Evolutionary conservation across 2,888 invertebrate species (phyloP), one percentile per base, ranked within the genome.

Genomic region (Folsomia manolachei): DNA sequence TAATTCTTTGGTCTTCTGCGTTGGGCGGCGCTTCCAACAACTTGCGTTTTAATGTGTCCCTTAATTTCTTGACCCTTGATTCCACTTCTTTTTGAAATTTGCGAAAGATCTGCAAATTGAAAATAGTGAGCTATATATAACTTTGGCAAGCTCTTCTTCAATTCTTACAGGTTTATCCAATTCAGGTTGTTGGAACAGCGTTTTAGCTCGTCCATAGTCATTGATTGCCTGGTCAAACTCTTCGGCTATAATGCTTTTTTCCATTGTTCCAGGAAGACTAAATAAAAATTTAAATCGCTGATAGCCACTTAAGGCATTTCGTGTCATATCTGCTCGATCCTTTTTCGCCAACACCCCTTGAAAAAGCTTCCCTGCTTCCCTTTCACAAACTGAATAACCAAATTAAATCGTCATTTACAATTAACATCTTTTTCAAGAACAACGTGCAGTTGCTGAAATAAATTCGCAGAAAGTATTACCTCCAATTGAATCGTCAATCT

Each of bases 171-270:
- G 89, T 19, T 97, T 90, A 84, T 97, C 95, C 27, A 94, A 95
- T 74, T 81, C 81, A 2, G 79, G 79, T 84, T 94, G 95, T 72
- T 94, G 93, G 86, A 97, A 98, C 26, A 98, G 86, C 82, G 97
- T 95, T 84, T 95, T 96, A 1, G 96, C 98, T 81, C 98, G 88
- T 0, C 94, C 92, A 83, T 97, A 99, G 84, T 99, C 99, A 83
- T 97, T 99, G 73, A 99, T 95, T 24, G 99, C 95, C 67, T 96
- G 89, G 83, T 98, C 97, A 83, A 95, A 99, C 83, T 99, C 97
- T 67, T 95, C 95, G 82, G 93, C 91, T 81, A 92, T 89, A 75
- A 98, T 94, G 82, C 96, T 97, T 80, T 91, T 90, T 82, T 97
- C 96, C 65, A 99, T 97, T 63, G 92, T 91, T 52, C 94, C 91